These are phyloP conservation scores for Nasua narica DNA, from an alignment of 2,797 vertebrate species.

Conservation along the genomic window DNA sequence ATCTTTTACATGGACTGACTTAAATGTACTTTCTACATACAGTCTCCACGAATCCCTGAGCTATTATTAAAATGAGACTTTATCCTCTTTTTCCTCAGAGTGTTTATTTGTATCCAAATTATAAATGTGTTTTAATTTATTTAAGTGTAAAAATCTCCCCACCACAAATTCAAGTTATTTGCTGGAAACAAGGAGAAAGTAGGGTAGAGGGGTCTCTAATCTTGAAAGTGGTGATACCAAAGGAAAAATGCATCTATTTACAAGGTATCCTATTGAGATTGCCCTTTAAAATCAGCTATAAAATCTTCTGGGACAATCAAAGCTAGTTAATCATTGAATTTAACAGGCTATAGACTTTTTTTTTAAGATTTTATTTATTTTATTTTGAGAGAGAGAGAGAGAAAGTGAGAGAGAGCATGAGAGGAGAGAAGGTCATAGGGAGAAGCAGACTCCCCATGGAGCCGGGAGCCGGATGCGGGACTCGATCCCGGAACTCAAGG, in stretches of 20 bases:
- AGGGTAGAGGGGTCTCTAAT: background rate
- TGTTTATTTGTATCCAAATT: background rate
- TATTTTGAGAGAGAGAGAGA: no score
- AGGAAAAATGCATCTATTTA: background rate
- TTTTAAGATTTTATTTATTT: no score
- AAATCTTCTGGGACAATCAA: background rate
- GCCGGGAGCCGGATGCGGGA: no score
- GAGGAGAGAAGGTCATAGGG: no score
- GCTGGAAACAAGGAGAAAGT: background rate
- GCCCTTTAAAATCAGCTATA: background rate
- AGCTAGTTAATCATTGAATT: background rate
- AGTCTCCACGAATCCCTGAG: background rate
- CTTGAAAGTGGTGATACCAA: background rate
- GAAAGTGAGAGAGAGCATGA: no score
- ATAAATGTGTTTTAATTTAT: background rate
- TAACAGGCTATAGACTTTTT: background rate
- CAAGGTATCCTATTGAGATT: background rate
- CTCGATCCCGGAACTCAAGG: no score
- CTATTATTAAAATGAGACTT: background rate
- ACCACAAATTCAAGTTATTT: background rate
- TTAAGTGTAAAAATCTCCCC: background rate
- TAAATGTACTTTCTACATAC: background rate
- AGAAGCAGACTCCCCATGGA: no score
- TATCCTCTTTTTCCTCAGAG: background rate
- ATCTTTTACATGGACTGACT: background rate